Evolutionary conservation across 1,140 invertebrate genomes (phyloP).

Genomic region (Trinorchestia longiramus): DNA sequence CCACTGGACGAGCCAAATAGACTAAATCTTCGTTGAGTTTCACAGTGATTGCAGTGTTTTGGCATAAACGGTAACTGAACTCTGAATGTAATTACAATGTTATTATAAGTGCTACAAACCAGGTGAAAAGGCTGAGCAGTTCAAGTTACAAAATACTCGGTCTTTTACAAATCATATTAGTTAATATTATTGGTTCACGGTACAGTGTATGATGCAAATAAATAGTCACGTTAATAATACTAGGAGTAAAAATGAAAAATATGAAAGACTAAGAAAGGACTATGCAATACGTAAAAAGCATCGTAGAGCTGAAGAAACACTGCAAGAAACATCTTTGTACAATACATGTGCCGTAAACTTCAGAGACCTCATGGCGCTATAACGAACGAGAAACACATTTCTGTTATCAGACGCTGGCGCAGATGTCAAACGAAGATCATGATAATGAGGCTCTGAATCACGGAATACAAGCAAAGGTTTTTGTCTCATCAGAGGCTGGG

Average conservation of each 20-base stretch:
- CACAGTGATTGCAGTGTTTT: background rate
- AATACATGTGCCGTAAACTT: background rate
- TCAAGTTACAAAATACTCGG: too few relatives aligned
- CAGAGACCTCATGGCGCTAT: background rate
- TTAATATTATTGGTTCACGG: background rate
- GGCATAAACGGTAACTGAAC: background rate
- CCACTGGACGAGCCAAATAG: background rate
- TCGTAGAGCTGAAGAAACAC: background rate
- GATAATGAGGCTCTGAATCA: background rate
- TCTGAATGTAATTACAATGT: background rate
- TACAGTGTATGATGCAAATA: background rate
- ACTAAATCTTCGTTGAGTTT: background rate
- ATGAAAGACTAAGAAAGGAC: background rate
- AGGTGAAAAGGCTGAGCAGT: too few relatives aligned
- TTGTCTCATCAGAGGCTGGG: background rate
- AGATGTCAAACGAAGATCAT: background rate
- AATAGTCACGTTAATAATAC: background rate
- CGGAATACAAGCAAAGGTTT: conserved; percentile 30
- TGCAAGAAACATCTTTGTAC: background rate
- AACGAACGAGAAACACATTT: background rate
- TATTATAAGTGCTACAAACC: background rate
- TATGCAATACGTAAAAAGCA: background rate
- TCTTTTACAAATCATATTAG: background rate
- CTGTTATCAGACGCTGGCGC: background rate
- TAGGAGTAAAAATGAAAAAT: background rate